Evolutionary conservation across 2,888 invertebrate species (phyloP).

Genomic region (Calameuta filiformis): DNA sequence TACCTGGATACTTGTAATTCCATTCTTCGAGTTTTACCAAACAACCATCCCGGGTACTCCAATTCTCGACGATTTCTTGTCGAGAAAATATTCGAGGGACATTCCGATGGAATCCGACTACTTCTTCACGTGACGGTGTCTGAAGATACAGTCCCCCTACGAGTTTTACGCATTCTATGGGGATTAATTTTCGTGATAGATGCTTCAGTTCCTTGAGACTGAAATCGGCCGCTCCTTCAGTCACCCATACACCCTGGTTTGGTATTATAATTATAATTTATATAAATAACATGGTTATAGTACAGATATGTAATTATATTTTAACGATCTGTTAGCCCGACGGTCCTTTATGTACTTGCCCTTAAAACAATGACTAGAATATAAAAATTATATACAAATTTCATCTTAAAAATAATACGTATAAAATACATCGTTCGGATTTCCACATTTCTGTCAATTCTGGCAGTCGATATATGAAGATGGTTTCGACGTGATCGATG

Average conservation of each 20-base stretch:
- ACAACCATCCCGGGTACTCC: slow-evolving; percentile 31
- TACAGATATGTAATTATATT: neutral
- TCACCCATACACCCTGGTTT: neutral
- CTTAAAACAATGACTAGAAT: slow-evolving; percentile 34
- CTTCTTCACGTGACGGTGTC: slow-evolving; percentile 12
- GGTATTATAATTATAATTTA: neutral
- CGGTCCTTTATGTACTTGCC: neutral
- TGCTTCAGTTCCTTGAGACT: neutral
- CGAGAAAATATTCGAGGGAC: neutral
- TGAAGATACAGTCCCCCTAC: slow-evolving; percentile 32
- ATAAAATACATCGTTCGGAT: slow-evolving; percentile 30
- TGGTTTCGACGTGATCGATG: neutral
- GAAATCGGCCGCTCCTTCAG: neutral
- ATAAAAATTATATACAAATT: slow-evolving; percentile 38
- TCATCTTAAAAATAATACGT: slow-evolving; percentile 40
- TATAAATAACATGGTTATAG: neutral
- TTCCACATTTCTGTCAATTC: slow-evolving; percentile 30
- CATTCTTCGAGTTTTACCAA: slow-evolving; percentile 36
- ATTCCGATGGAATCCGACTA: neutral
- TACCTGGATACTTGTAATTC: slow-evolving; percentile 41
- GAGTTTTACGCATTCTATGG: slow-evolving; percentile 39
- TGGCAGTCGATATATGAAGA: slow-evolving; percentile 11
- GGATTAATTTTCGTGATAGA: slow-evolving; percentile 29
- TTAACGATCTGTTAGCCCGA: neutral
- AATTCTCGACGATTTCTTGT: neutral